Base-by-base conservation (phyloP, 2,888 invertebrate species). In the Agrenia bidenticulata region DNA sequence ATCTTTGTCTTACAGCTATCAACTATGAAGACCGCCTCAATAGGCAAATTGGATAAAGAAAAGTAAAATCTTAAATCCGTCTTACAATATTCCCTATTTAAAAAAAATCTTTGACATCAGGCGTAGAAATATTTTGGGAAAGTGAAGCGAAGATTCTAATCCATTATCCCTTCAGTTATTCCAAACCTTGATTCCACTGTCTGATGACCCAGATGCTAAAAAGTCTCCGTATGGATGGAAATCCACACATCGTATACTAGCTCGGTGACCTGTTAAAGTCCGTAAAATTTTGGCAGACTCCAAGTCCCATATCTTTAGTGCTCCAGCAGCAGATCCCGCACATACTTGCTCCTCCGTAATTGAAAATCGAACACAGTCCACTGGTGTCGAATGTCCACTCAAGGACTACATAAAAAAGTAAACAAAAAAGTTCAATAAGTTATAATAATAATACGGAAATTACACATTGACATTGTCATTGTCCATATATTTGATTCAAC, bases 141-240 rank as follows among this genome's bases (percentile, higher is more conserved):
- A 53, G 11, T 5, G 53, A 24, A 24, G 15, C 23, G 7, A 24
- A 24, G 53, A 15, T 13, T 24, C 5, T 21, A 53, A 5, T 21
- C 19, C 26, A 53, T 23, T 15, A 53, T 17, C 15, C 13, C 55
- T 15, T 11, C 4, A 39, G 24, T 45, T 45, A 62, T 42, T 69
- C 39, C 70, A 67, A 75, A 85, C 84, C 81, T 92, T 93, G 58
- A 94, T 89, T 75, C 88, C 89, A 72, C 89, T 92, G 79, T 98
- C 98, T 78, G 89, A 86, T 75, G 96, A 94, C 4, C 97, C 97
- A 9, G 95, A 95, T 9, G 92, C 92, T 66, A 96, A 85, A 80
- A 94, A 90, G 78, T 95, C 93, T 19, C 94, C 95, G 80, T 94
- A 96, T 2, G 96, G 95, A 84, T 96, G 95, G 80, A 97, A 97